A percentile compares a stretch with the other conserved stretches of the same genome.
These are phyloP conservation scores for Watsonalla cultraria DNA, from an alignment of 2,888 invertebrate species.

Conservation along the genomic window DNA sequence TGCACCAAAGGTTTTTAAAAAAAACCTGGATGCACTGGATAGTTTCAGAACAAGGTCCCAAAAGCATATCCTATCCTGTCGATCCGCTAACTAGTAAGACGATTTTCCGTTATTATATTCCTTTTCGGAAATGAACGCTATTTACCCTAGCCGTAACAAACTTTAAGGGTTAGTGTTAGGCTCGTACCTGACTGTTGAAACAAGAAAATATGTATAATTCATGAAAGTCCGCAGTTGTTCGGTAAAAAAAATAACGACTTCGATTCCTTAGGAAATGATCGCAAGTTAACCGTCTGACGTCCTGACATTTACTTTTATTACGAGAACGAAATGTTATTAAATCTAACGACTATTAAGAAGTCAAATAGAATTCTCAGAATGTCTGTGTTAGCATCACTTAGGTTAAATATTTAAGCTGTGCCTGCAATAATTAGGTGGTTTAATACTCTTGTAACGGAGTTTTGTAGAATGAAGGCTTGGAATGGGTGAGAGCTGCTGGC, in stretches of 20 bases:
- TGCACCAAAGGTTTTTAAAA: too few species aligned
- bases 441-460: neutral
- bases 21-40: too few species aligned
- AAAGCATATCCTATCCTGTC: too few species aligned
- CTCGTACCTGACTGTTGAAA: neutral
- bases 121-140: neutral
- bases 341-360: neutral
- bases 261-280: neutral
- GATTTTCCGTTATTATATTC: neutral
- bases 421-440: neutral
- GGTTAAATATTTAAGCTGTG: neutral
- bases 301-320: neutral
- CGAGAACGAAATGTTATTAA: neutral
- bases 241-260: neutral
- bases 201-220: neutral
- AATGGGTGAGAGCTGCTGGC: conserved; percentile 16
- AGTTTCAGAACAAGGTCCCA: too few species aligned
- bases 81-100: too few species aligned
- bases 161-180: neutral
- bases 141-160: neutral
- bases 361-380: neutral
- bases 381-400: neutral
- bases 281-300: neutral
- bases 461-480: neutral
- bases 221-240: neutral